Base-by-base conservation (phyloP, 2,888 invertebrate species). In the Heliconius erato region DNA sequence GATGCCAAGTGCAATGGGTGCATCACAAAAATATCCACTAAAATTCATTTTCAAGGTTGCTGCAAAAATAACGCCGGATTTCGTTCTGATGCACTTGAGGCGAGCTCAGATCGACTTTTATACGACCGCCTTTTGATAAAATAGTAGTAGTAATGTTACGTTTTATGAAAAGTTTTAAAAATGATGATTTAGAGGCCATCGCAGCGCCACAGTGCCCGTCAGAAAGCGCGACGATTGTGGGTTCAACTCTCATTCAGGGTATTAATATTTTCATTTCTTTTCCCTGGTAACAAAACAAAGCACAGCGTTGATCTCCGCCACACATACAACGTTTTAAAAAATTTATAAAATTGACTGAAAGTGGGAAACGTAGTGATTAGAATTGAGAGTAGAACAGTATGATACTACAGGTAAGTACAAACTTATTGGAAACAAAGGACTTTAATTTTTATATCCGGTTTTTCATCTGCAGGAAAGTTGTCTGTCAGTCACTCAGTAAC, bases 21-120 rank as follows among this genome's bases (percentile, higher is more conserved):
- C 88, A 88, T 88, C 89, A 88, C 90, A 91, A 91, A 91, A 91
- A 91, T 91, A 91, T 87, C 87, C 87, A 85, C 89, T 87, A 91
- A 91, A 91, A 88, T 90, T 90, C 72, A 72, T 72, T 72, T 72
- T 72, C 91, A 91, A 91, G 91, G 91, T 90, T 87, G 88, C 83
- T 88, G 85, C 87, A 87, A 91, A 91, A 91, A 91, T 91, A 91
- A 87, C 89, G 86, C 86, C 82, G 44, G 80, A 82, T 84, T 84
- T 83, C 83, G 82, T 83, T 85, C 83, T 83, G 82, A 81, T 85
- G 86, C 86, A 80, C 85, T 84, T 79, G 83, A 79, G 26, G 81
- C 84, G 85, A 82, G 85, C 84, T 81, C 67, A 44, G 40, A 79
- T 82, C 79, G 72, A 79, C 71, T 80, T 79, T 79, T 77, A 79